Conservation (phyloP, 2,888 invertebrate genomes). For the Galerucella calmariensis region DNA sequence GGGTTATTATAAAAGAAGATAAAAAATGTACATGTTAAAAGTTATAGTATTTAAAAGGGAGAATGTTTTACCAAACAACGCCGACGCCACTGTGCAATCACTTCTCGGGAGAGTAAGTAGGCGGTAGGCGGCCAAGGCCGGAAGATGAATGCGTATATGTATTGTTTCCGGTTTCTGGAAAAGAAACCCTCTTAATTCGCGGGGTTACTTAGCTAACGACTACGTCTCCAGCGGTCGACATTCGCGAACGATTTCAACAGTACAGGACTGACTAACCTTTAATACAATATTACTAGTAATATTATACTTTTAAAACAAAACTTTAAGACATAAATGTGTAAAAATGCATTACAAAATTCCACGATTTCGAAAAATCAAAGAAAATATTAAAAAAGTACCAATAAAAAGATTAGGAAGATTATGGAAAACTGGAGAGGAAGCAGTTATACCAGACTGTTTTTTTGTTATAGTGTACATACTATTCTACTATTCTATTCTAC, state of each 20-base stretch:
- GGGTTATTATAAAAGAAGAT: neutral
- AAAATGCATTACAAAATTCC: no score
- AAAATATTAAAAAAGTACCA: no score
- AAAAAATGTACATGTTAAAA: neutral
- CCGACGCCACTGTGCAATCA: slow-evolving; percentile 35
- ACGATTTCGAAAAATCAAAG: no score
- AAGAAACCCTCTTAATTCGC: slow-evolving; percentile 66
- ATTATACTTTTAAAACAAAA: no score
- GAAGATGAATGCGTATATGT: slow-evolving; percentile 66
- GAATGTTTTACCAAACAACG: neutral
- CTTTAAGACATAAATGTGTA: no score
- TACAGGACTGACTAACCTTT: slow-evolving; percentile 4
- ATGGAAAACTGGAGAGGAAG: no score
- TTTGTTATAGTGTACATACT: no score
- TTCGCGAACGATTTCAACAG: slow-evolving; percentile 34
- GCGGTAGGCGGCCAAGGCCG: slow-evolving; percentile 52
- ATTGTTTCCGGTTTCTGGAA: slow-evolving; percentile 65
- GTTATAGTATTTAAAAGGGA: neutral
- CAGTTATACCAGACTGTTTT: no score
- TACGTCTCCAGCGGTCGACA: slow-evolving; percentile 42
- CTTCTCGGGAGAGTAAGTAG: slow-evolving; percentile 40
- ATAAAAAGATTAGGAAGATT: no score
- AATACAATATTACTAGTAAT: no score
- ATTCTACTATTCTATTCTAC: no score
- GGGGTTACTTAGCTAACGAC: slow-evolving; percentile 65